Conservation (phyloP, 1,140 invertebrate species). For the Himalopsyche phryganea region DNA sequence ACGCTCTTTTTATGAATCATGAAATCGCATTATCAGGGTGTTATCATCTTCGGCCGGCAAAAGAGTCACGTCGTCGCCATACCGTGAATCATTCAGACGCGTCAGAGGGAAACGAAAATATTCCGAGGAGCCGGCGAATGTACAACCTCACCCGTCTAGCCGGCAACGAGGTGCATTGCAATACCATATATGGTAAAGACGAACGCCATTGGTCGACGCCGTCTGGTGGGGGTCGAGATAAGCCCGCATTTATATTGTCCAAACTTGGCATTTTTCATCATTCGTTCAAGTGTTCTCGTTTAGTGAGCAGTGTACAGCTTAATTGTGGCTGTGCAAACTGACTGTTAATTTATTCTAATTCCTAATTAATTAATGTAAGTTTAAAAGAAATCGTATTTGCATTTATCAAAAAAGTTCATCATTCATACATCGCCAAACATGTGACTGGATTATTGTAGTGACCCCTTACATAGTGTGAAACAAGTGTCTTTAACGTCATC, state of each 20-base stretch:
- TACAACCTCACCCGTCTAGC: background rate
- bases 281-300: conserved; percentile 22
- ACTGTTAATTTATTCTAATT: conserved; percentile 24
- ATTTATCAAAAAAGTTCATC: background rate
- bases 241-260: conserved; percentile 29
- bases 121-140: background rate
- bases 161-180: conserved; percentile 38
- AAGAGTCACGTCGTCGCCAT: too few species aligned
- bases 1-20: conserved; percentile 16
- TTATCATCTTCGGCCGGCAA: background rate
- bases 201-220: conserved; percentile 39
- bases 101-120: too few species aligned
- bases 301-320: conserved; percentile 23
- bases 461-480: background rate
- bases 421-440: background rate
- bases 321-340: conserved; percentile 19
- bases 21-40: conserved; percentile 16
- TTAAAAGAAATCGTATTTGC: background rate
- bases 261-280: conserved; percentile 20
- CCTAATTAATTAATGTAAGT: conserved; percentile 28
- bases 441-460: background rate
- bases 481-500: conserved; percentile 17
- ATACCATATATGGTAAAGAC: conserved; percentile 46
- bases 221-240: conserved; percentile 33
- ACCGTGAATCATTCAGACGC: too few species aligned